These are phyloP conservation scores for Chloebia gouldiae DNA, from an alignment of 2,113 vertebrate species.

Conservation along the genomic window DNA sequence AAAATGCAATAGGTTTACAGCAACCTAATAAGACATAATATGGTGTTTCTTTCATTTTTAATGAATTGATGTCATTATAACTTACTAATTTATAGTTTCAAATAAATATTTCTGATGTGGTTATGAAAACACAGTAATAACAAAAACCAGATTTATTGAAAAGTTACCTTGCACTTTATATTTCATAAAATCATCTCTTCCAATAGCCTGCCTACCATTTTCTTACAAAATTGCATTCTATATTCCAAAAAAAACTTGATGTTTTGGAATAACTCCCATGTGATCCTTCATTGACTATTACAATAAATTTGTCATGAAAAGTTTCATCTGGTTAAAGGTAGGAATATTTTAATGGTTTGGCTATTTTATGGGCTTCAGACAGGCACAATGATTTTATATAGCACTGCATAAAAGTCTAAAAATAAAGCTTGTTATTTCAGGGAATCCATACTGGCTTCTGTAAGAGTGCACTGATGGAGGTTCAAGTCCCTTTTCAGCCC, in stretches of 20 bases:
- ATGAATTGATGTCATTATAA: background rate
- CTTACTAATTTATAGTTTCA: background rate
- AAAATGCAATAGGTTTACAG: background rate
- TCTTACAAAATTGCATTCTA: background rate
- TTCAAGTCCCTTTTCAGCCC: background rate
- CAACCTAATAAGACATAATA: background rate
- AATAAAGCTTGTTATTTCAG: background rate
- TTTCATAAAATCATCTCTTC: background rate
- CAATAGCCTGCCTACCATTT: background rate
- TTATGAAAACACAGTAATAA: background rate
- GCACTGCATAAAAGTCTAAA: background rate
- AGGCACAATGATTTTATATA: background rate
- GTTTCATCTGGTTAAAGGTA: background rate
- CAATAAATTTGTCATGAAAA: background rate
- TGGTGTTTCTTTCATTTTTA: background rate
- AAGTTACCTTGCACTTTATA: background rate
- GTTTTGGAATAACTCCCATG: background rate
- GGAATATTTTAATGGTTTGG: background rate
- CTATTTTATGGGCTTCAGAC: background rate
- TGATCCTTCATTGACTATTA: background rate
- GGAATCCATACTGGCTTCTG: background rate
- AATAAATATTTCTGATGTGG: background rate
- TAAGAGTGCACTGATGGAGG: background rate
- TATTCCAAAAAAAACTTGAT: background rate
- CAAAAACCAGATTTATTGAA: background rate